These are phyloP conservation scores for Sebastes nivosus DNA, from an alignment of 2,797 vertebrate species.

Conservation along the genomic window DNA sequence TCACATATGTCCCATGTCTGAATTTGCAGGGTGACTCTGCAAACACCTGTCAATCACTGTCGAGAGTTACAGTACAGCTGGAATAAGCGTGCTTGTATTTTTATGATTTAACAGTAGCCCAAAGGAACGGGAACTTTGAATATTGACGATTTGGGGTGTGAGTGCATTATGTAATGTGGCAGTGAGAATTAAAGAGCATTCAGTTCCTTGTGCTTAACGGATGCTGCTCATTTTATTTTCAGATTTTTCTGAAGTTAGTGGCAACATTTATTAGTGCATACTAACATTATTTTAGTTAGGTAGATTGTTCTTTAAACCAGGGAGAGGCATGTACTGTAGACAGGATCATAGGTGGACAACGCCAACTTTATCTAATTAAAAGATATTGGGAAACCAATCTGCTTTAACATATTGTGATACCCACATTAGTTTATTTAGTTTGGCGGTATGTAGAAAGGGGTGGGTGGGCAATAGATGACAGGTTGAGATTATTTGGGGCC, in stretches of 20 bases:
- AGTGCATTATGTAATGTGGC: background rate
- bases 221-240: background rate
- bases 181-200: no score
- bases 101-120: background rate
- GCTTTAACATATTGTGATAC: background rate
- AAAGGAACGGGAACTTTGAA: background rate
- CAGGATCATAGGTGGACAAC: background rate
- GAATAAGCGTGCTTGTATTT: conserved; percentile 35
- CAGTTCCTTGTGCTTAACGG: fast-evolving
- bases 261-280: background rate
- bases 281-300: background rate
- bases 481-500: conserved; percentile 68
- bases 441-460: background rate
- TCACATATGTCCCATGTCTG: conserved; percentile 92
- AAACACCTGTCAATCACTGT: conserved; percentile 94
- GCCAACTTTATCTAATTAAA: background rate
- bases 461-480: conserved; percentile 49
- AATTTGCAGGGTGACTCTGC: conserved; percentile 80
- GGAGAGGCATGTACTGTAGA: background rate
- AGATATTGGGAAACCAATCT: background rate
- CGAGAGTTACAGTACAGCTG: conserved; percentile 58
- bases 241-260: background rate
- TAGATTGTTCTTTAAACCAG: background rate
- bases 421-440: background rate
- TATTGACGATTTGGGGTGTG: background rate